A percentile compares a stretch with the other conserved stretches of the same genome.
Conservation (phyloP, 2,797 vertebrate genomes). For the Centropyge bicolor region DNA sequence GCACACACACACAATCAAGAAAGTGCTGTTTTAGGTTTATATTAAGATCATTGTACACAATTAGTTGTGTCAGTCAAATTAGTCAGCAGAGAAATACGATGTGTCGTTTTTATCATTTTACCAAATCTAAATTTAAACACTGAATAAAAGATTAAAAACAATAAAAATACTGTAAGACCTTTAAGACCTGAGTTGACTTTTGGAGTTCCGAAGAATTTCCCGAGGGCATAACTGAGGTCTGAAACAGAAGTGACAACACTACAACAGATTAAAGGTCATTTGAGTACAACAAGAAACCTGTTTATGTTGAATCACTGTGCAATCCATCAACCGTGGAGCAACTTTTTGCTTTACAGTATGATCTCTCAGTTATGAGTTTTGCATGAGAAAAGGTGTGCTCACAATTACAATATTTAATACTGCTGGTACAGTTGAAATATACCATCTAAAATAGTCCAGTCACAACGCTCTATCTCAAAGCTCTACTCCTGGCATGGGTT, state of each 20-base stretch:
- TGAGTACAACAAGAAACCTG: constrained; percentile 24
- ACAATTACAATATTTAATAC: background rate
- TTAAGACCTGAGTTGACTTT: constrained; percentile 18
- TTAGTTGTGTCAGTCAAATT: background rate
- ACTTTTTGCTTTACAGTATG: constrained; percentile 20
- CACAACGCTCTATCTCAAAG: constrained; percentile 27
- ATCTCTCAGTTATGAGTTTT: constrained; percentile 4
- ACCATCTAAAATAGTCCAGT: constrained; percentile 14
- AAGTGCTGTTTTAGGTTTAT: constrained; percentile 8
- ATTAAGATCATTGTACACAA: constrained; percentile 5
- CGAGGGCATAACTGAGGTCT: constrained; percentile 2
- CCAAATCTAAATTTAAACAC: background rate
- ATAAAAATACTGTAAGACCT: constrained; percentile 7
- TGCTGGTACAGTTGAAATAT: constrained; percentile 11
- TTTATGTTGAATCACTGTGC: constrained; percentile 39
- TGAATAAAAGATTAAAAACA: background rate
- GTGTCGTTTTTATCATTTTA: constrained; percentile 3
- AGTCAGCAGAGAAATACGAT: background rate
- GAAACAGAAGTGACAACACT: constrained; percentile 22
- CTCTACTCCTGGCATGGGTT: constrained; percentile 27
- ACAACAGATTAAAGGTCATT: constrained; percentile 29
- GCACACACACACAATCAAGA: background rate
- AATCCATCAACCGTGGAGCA: constrained; percentile 30
- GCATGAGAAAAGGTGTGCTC: background rate
- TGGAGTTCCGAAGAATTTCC: constrained; percentile 15